Percentiles rank a stretch among this genome's conserved stretches.
Evolutionary conservation across 2,888 invertebrate species (phyloP).

Genomic region (Agrotis ipsilon): DNA sequence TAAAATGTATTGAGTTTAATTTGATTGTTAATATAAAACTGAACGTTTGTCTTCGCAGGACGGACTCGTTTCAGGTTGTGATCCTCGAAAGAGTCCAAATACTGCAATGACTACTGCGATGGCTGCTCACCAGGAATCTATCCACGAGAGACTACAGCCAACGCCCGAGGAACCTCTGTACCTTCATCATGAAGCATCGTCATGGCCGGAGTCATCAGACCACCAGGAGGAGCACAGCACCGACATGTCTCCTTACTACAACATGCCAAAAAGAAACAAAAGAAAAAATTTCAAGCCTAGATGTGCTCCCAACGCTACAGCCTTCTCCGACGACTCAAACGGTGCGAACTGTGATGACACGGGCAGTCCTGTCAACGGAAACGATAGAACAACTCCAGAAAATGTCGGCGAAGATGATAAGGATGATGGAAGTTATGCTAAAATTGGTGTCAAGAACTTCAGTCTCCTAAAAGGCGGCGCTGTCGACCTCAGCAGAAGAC

Average conservation of each 20-base stretch:
- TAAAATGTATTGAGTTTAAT: constrained; percentile 88
- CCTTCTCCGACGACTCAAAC: constrained; percentile 89
- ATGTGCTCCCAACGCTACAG: constrained; percentile 92
- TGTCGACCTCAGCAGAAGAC: constrained; percentile 88
- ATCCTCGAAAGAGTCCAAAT: constrained; percentile 81
- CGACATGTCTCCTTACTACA: constrained; percentile 86
- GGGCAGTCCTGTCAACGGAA: constrained; percentile 83
- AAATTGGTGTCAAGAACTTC: constrained; percentile 89
- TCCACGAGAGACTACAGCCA: constrained; percentile 89
- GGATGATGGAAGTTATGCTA: constrained; percentile 79
- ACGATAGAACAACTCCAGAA: constrained; percentile 84
- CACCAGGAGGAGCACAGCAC: constrained; percentile 85
- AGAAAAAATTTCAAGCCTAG: constrained; percentile 95
- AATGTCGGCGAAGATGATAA: constrained; percentile 76
- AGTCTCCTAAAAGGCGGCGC: constrained; percentile 87
- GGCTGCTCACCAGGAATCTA: constrained; percentile 90
- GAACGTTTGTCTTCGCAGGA: constrained; percentile 74
- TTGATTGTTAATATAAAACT: constrained; percentile 85
- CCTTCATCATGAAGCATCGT: constrained; percentile 89
- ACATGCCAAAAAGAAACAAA: constrained; percentile 93
- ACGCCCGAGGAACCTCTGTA: constrained; percentile 85
- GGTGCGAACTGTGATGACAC: constrained; percentile 80
- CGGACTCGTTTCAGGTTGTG: constrained; percentile 84
- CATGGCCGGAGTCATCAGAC: constrained; percentile 87
- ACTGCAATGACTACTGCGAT: constrained; percentile 91